Conservation (phyloP, 1,140 invertebrate species). For the Lethocerus indicus region DNA sequence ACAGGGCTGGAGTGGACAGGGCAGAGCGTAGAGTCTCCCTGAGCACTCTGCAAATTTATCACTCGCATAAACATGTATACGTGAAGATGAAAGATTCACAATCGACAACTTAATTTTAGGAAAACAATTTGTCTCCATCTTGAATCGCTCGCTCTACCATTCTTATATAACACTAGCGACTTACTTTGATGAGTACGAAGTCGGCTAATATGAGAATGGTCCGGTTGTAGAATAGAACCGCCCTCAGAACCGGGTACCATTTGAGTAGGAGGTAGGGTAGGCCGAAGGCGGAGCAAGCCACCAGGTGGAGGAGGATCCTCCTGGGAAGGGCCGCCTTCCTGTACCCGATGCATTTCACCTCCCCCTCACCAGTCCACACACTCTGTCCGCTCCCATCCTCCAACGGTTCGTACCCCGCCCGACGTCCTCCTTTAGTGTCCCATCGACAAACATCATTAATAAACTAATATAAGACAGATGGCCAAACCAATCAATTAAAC, state of each 20-base stretch:
- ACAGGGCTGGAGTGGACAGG: slow-evolving; percentile 7
- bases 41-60: slow-evolving; percentile 9
- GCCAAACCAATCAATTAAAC: too few relatives aligned
- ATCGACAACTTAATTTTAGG: background rate
- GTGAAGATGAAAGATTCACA: background rate
- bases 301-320: slow-evolving; percentile 1
- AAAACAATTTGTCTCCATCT: background rate
- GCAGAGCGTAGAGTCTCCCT: slow-evolving; percentile 6
- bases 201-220: slow-evolving; percentile 51
- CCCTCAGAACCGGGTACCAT: slow-evolving; percentile 66
- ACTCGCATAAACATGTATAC: background rate
- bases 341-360: slow-evolving; percentile 9
- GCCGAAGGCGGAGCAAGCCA: slow-evolving; percentile 4
- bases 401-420: slow-evolving; percentile 10
- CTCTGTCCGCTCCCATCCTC: slow-evolving; percentile 10
- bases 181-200: slow-evolving; percentile 56
- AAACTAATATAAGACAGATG: too few relatives aligned
- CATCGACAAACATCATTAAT: too few relatives aligned
- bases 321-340: background rate
- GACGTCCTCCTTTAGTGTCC: too few relatives aligned
- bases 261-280: slow-evolving; percentile 45
- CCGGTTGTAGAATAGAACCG: slow-evolving; percentile 30
- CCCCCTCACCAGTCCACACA: slow-evolving; percentile 8
- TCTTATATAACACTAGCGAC: slow-evolving; percentile 13
- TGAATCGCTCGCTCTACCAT: slow-evolving; percentile 9